Evolutionary conservation across 2,797 vertebrate genomes (phyloP), one percentile per base, ranked within the genome.

Genomic region (Phalloptychus januarius): DNA sequence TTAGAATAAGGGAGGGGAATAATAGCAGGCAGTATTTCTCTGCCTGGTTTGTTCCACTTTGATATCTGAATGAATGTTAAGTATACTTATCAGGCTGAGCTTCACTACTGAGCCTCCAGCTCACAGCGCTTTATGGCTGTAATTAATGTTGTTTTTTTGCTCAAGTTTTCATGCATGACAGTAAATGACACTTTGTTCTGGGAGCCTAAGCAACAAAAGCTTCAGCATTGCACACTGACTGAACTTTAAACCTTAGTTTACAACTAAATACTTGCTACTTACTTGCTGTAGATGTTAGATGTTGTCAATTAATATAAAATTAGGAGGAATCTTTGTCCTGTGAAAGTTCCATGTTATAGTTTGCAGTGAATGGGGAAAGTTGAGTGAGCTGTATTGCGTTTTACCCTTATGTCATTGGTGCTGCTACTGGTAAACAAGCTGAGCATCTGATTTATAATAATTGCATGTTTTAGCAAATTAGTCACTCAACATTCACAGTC

Each of bases 71-170:
- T 79, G 63, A 73, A 18, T 65, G 77, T 78, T 71, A 84, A 82
- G 79, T 76, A 40, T 48, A 78, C 75, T 83, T 75, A 76, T 76
- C 15, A 23, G 2, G 46, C 75, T 70, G 75, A 85, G 72, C 44
- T 85, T 25, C 25, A 65, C 81, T 74, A 77, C 46, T 15, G n/a
- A 77, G 65, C 74, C 75, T 65, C 25, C 12, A 36, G 76, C 45
- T 75, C 75, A 12, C 4, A 0, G 36, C 45, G 28, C 67, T 73
- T 71, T 67, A 75, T 54, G 42, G 2, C 56, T 80, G 5, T 48
- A 65, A 86, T 79, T 67, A 76, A 72, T 54, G 25, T 75, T 2
- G 18, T 80, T 79, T 79, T 79, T 75, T 36, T 3, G 0, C 65
- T 72, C 50, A 45, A 33, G 12, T 71, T 80, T 81, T 74, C 1